phyloP scores from a whole-genome alignment of 2,888 invertebrate species.

The Acronicta aceris region DNA sequence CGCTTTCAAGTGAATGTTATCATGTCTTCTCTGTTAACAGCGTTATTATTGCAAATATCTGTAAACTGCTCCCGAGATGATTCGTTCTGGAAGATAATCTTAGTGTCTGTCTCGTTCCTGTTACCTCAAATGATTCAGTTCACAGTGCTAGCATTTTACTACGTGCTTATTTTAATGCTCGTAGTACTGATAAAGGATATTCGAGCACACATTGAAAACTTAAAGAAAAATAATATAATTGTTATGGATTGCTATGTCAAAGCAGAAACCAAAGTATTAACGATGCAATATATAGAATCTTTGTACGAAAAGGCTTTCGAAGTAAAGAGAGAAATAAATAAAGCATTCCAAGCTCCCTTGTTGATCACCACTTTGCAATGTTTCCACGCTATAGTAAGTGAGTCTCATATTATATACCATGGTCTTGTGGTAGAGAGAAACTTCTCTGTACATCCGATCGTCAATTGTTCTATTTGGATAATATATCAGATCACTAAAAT shows the following conservation, averaged over 20 bases:
- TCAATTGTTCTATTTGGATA: conserved; percentile 78
- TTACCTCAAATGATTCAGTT: conserved; percentile 78
- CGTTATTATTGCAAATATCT: conserved; percentile 61
- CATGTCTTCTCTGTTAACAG: conserved; percentile 52
- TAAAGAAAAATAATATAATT: conserved; percentile 44
- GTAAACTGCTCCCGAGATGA: conserved; percentile 71
- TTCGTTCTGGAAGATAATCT: conserved; percentile 73
- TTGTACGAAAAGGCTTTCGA: conserved; percentile 70
- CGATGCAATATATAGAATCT: conserved; percentile 69
- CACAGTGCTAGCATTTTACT: conserved; percentile 68
- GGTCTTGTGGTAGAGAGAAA: conserved; percentile 62
- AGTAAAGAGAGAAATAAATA: conserved; percentile 70
- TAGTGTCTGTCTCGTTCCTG: conserved; percentile 70
- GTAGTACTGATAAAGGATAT: conserved; percentile 67
- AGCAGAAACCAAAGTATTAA: conserved; percentile 57
- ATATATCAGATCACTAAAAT: conserved; percentile 77
- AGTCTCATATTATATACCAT: conserved; percentile 78
- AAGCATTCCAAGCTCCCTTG: conserved; percentile 74
- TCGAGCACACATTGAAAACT: conserved; percentile 56
- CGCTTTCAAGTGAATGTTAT: conserved; percentile 63
- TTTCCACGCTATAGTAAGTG: conserved; percentile 79
- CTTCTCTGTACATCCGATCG: conserved; percentile 66
- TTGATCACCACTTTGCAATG: conserved; percentile 73
- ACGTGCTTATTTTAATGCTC: conserved; percentile 68
- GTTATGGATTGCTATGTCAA: conserved; percentile 53